These are phyloP conservation scores for Melanotaenia boesemani DNA, from an alignment of 2,797 vertebrate species.

Conservation along the genomic window DNA sequence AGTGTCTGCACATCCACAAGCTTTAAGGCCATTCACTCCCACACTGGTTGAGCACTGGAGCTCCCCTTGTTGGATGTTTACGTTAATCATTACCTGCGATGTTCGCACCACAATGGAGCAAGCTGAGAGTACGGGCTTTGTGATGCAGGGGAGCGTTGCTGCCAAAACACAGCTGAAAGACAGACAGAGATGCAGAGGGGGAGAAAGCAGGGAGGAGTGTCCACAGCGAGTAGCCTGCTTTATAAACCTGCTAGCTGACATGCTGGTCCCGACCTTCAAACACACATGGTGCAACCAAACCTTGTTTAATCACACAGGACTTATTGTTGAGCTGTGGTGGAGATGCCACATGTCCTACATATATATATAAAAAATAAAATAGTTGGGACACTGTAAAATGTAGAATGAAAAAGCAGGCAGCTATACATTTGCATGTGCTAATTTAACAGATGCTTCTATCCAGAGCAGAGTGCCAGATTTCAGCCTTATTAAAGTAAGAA, in stretches of 20 bases:
- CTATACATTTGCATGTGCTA: background rate
- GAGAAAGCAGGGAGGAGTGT: slow-evolving; percentile 21
- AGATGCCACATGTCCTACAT: background rate
- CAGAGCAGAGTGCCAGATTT: background rate
- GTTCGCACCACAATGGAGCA: slow-evolving; percentile 76
- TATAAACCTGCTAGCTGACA: slow-evolving; percentile 38
- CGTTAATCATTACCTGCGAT: slow-evolving; percentile 85
- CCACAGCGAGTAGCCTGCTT: slow-evolving; percentile 38
- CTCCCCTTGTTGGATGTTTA: slow-evolving; percentile 80
- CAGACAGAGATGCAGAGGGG: slow-evolving; percentile 6
- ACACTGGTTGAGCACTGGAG: slow-evolving; percentile 43
- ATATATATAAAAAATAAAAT: no score
- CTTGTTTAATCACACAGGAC: slow-evolving; percentile 2
- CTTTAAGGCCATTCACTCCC: slow-evolving; percentile 45
- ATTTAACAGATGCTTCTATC: background rate
- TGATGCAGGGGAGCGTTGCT: slow-evolving; percentile 75
- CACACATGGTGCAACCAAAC: slow-evolving; percentile 16
- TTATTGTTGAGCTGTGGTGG: no score
- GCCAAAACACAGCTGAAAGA: slow-evolving; percentile 77
- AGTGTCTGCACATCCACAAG: background rate
- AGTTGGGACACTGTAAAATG: background rate
- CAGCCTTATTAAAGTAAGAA: background rate
- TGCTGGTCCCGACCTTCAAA: slow-evolving; percentile 14
- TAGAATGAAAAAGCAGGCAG: background rate
- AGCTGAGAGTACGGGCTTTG: slow-evolving; percentile 75